phyloP scores from a whole-genome alignment of 2,888 invertebrate genomes.

The Empis stercorea region DNA sequence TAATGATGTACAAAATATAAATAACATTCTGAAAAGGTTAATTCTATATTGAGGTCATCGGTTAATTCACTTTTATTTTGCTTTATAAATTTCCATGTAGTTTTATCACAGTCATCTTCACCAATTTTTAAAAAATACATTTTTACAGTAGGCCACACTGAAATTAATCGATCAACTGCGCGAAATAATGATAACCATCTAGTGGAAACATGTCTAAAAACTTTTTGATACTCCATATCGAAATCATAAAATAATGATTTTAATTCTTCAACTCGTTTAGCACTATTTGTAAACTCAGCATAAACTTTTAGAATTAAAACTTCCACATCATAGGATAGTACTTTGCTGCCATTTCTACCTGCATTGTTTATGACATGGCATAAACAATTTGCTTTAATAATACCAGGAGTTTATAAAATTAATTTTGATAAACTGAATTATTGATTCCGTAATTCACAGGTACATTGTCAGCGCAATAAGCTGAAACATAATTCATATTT shows the following conservation, averaged over 20 bases:
- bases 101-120: background rate
- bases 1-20: background rate
- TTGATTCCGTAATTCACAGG: conserved; percentile 3
- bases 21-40: background rate
- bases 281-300: background rate
- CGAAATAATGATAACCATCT: background rate
- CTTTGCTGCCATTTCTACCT: conserved; percentile 1
- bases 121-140: background rate
- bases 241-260: background rate
- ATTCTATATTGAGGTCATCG: background rate
- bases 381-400: conserved; percentile 3
- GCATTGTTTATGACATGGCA: conserved; percentile 1
- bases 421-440: conserved; percentile 3
- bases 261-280: background rate
- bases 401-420: background rate
- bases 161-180: background rate
- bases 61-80: background rate
- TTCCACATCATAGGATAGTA: background rate
- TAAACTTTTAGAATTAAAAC: background rate
- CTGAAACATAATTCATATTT: background rate
- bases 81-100: background rate
- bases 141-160: background rate
- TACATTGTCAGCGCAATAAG: conserved; percentile 1
- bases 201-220: background rate
- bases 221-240: background rate